Base-by-base conservation (phyloP, 2,888 invertebrate species). In the Trachelus iudaicus region DNA sequence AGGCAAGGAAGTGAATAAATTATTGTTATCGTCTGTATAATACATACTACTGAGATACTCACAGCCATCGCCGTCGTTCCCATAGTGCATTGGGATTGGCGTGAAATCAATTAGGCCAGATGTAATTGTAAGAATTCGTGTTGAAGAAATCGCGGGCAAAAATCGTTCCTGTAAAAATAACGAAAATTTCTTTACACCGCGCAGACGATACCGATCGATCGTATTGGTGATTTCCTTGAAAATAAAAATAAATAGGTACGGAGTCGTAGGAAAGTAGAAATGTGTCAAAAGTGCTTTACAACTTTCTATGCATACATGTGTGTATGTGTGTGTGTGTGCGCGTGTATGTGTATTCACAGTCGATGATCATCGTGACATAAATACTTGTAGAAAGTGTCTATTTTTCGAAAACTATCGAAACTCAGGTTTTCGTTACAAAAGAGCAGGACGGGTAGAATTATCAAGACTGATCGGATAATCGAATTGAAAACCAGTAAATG, bases 281-380 rank as follows among this genome's bases (percentile, higher is more conserved):
- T 23, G 23, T 56, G 9, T 9, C 23, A 56, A 23, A 9, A 56
- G 40, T 9, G 6, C 40, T 56, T 23, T 0, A 15, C 0, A 4
- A 56, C 40, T 56, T 56, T 56, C 40, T 56, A 23, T 23, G 40
- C 23, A 37, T 37, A 13, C 15, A 37, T 37, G 13, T 12, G 15
- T 6, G 6, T 40, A 13, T 13, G 1, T 13, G 1, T 13, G 1
- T 37, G 0, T 40, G 0, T 13, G 4, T 13, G 4, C 15, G 0
- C 15, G 0, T 13, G 4, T 13, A 1, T 4, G 23, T 23, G 4
- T 6, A 23, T 6, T 56, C 23, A 23, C 40, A 56, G 40, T 56
- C 40, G 40, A 56, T 9, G 23, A 56, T 56, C 40, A 4, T 40
- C 23, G 23, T 56, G 40, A 56, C 23, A 23, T 56, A 56, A 56